phyloP scores from a whole-genome alignment of 2,113 vertebrate species.

The Propithecus coquereli region DNA sequence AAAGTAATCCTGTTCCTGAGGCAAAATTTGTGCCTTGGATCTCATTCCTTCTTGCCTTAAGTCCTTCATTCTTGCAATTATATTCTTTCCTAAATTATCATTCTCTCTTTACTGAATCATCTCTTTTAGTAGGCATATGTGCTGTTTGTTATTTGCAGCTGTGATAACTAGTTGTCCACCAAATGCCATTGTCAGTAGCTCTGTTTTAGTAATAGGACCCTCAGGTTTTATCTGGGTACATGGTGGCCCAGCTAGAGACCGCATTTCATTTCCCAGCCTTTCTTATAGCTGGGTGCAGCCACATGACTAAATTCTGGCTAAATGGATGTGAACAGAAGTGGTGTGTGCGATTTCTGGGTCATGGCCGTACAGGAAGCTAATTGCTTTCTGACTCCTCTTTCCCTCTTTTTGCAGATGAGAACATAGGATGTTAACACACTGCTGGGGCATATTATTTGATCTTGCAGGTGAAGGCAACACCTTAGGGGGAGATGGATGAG shows the following conservation, averaged over 20 bases:
- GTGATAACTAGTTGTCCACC: not conserved
- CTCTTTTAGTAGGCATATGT: not conserved
- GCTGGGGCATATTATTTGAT: not conserved
- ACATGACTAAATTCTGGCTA: not conserved
- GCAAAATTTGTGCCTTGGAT: not conserved
- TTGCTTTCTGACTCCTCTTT: not conserved
- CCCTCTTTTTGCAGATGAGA: not conserved
- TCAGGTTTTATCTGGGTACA: conserved; percentile 26
- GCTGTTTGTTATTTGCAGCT: not conserved
- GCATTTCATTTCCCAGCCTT: not conserved
- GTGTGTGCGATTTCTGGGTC: not conserved
- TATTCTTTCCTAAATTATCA: not conserved
- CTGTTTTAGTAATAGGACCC: not conserved
- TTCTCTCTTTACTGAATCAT: not conserved
- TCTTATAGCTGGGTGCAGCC: not conserved
- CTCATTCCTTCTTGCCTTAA: not conserved
- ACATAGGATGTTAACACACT: not conserved
- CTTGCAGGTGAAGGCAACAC: not conserved
- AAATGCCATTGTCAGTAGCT: not conserved
- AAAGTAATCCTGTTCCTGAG: not conserved
- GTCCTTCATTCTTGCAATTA: not conserved
- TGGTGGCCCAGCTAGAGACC: not conserved
- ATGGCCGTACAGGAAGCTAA: not conserved
- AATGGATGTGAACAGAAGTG: not conserved
- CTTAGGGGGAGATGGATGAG: not conserved